Percentiles rank a stretch among this genome's conserved stretches.
Conservation (phyloP, 2,797 vertebrate species). For the Helicolenus hilgendorfi region DNA sequence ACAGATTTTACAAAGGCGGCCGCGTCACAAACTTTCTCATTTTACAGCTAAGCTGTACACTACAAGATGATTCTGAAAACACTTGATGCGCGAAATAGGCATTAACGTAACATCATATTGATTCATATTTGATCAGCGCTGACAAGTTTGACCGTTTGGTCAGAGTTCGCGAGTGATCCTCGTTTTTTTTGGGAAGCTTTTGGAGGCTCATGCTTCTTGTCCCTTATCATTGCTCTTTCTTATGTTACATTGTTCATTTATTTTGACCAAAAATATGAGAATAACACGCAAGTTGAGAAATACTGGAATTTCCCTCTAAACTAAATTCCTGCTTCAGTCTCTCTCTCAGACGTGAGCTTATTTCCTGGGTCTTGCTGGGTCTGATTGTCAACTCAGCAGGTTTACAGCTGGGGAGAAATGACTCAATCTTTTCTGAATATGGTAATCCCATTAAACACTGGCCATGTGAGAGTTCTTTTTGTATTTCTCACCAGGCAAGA, state of each 20-base stretch:
- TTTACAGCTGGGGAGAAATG: slow-evolving; percentile 69
- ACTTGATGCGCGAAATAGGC: accelerated
- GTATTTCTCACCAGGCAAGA: slow-evolving; percentile 47
- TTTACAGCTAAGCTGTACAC: accelerated
- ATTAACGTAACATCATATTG: too few species aligned
- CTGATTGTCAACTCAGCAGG: slow-evolving; percentile 70
- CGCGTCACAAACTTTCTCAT: too few species aligned
- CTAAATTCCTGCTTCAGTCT: slow-evolving; percentile 13
- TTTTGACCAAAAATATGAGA: background rate
- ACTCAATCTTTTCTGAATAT: slow-evolving; percentile 73
- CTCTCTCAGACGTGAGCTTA: slow-evolving; percentile 8
- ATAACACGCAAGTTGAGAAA: background rate
- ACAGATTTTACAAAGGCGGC: too few species aligned
- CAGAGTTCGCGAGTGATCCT: too few species aligned
- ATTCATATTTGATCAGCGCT: too few species aligned
- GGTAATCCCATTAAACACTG: slow-evolving; percentile 75
- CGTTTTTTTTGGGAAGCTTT: background rate
- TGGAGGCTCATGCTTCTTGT: background rate
- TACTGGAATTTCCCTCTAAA: background rate
- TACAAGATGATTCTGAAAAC: too few species aligned
- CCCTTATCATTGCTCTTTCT: background rate
- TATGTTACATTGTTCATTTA: background rate
- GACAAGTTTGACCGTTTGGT: too few species aligned
- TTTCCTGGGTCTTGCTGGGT: slow-evolving; percentile 25
- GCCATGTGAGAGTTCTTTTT: slow-evolving; percentile 55